Percentiles rank a stretch among this genome's conserved stretches.
phyloP scores from a whole-genome alignment of 2,888 invertebrate species.

The Harpalus rufipes region DNA sequence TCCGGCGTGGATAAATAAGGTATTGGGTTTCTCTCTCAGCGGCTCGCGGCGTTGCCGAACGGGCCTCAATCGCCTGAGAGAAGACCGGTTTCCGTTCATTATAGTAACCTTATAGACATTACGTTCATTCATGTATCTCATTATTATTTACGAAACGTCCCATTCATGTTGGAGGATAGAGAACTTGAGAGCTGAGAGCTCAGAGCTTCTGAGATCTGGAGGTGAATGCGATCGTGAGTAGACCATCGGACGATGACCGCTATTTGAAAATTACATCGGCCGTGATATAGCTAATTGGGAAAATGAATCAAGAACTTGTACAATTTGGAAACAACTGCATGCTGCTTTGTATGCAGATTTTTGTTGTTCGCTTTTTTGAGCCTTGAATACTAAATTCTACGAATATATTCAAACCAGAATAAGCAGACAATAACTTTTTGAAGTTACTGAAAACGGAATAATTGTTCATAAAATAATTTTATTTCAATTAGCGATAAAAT shows the following conservation, averaged over 20 bases:
- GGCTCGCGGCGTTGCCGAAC: constrained; percentile 51
- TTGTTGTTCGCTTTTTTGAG: neutral
- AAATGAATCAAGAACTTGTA: neutral
- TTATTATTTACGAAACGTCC: constrained; percentile 60
- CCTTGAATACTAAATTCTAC: neutral
- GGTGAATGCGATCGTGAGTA: constrained; percentile 11
- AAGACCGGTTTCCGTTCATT: constrained; percentile 54
- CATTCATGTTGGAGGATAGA: constrained; percentile 44
- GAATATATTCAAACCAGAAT: neutral
- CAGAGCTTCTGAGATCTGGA: neutral
- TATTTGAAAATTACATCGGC: neutral
- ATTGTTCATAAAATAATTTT: too few relatives aligned
- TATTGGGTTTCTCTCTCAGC: constrained; percentile 64
- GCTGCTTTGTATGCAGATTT: neutral
- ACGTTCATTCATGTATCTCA: constrained; percentile 62
- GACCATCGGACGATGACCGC: constrained; percentile 32
- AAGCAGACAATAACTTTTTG: neutral
- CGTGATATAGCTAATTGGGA: constrained; percentile 10
- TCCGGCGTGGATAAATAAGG: constrained; percentile 65
- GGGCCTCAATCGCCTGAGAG: constrained; percentile 30
- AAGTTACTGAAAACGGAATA: too few relatives aligned
- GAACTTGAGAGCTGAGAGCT: neutral
- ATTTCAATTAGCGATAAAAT: too few relatives aligned
- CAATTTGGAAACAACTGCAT: neutral
- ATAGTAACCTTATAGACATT: constrained; percentile 60